phyloP scores from a whole-genome alignment of 2,888 invertebrate genomes.

The Dasypogon diadema region DNA sequence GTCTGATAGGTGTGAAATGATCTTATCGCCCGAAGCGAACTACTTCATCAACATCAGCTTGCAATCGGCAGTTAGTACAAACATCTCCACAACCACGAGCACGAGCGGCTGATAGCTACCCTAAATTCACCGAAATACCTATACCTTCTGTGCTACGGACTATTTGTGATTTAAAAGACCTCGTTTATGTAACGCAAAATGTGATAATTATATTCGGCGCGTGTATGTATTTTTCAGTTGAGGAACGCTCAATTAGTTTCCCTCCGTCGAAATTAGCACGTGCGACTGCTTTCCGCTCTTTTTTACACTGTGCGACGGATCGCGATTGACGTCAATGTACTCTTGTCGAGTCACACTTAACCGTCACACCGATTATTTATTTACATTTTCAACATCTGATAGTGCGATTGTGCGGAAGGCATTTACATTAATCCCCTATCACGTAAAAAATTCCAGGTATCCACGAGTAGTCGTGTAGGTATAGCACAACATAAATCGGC shows the following conservation, averaged over 20 bases:
- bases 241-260: slow-evolving; percentile 7
- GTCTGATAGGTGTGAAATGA: slow-evolving; percentile 16
- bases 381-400: too few relatives aligned
- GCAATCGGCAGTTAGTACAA: slow-evolving; percentile 35
- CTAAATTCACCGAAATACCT: slow-evolving; percentile 20
- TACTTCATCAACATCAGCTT: background rate
- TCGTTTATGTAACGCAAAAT: slow-evolving; percentile 29
- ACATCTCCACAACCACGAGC: too few relatives aligned
- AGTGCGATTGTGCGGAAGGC: too few relatives aligned
- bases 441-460: too few relatives aligned
- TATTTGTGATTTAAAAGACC: slow-evolving; percentile 31
- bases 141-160: background rate
- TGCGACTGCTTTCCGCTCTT: background rate
- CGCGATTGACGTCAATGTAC: slow-evolving; percentile 23
- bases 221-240: slow-evolving; percentile 33
- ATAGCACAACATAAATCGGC: too few relatives aligned
- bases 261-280: slow-evolving; percentile 31
- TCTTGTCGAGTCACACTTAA: background rate
- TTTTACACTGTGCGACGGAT: background rate
- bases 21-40: background rate
- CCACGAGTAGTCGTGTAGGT: too few relatives aligned
- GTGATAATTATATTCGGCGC: slow-evolving; percentile 40
- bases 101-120: too few relatives aligned
- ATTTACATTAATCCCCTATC: too few relatives aligned
- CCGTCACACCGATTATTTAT: background rate